A percentile compares a stretch with the other conserved stretches of the same genome.
These are phyloP conservation scores for Drosophila limbata DNA, from an alignment of 2,888 invertebrate species.

Conservation along the genomic window DNA sequence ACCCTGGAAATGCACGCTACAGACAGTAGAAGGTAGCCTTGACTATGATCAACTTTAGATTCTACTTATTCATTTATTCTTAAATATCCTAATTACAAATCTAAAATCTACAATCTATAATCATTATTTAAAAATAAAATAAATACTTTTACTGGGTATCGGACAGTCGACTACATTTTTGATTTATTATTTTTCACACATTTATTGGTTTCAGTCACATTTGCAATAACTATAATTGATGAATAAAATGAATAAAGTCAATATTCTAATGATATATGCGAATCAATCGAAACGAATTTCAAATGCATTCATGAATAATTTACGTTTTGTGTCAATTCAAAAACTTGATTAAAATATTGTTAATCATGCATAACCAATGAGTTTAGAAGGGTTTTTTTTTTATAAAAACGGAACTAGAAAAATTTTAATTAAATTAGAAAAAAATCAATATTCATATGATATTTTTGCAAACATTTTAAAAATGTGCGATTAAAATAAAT, in stretches of 20 bases:
- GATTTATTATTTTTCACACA: slow-evolving; percentile 5
- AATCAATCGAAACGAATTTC: slow-evolving; percentile 10
- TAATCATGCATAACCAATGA: not conserved
- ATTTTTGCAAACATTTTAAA: not conserved
- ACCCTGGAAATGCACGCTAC: slow-evolving; percentile 5
- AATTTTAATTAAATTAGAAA: not conserved
- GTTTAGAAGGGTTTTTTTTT: not conserved
- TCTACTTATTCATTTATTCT: no score
- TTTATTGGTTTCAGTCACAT: slow-evolving; percentile 1
- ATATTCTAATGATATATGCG: slow-evolving; percentile 3
- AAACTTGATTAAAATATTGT: not conserved
- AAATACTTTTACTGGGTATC: no score
- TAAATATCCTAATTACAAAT: no score
- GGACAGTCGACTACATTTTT: not conserved
- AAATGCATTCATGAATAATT: slow-evolving; percentile 27
- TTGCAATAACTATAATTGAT: not conserved
- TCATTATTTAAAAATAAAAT: no score
- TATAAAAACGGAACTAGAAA: slow-evolving; percentile 7
- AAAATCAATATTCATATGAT: not conserved
- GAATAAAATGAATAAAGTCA: slow-evolving; percentile 5
- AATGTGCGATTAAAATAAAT: no score
- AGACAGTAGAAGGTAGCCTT: no score
- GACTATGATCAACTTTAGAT: not conserved
- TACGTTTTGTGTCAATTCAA: not conserved
- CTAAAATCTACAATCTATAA: no score